Percentiles rank a stretch among this genome's conserved stretches.
Conservation (phyloP, 2,888 invertebrate species). For the Caprella mutica region DNA sequence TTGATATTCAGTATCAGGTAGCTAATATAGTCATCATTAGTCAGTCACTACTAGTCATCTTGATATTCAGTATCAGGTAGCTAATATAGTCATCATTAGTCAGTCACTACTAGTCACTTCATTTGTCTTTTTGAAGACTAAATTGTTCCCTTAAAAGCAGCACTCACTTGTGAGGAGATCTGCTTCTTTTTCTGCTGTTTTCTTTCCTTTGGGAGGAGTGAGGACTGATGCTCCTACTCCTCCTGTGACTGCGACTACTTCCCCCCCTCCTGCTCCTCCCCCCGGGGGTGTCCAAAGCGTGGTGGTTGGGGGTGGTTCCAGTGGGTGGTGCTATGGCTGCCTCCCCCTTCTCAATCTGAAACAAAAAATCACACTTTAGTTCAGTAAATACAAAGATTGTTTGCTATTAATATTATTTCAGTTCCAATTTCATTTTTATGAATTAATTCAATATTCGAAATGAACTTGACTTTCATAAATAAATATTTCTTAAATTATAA, state of each 20-base stretch:
- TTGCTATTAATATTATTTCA: no score
- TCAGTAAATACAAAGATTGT: no score
- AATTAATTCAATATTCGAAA: no score
- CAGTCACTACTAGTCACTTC: no score
- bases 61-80: neutral
- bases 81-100: no score
- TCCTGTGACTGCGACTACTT: constrained; percentile 14
- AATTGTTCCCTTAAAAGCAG: neutral
- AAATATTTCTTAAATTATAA: neutral
- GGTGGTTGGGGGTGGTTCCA: neutral
- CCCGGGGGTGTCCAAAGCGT: neutral
- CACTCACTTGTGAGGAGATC: constrained; percentile 32
- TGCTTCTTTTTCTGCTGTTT: no score
- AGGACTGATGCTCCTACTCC: constrained; percentile 20
- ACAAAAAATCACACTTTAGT: neutral
- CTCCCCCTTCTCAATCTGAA: constrained; percentile 26
- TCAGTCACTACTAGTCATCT: no score
- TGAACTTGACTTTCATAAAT: no score
- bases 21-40: no score
- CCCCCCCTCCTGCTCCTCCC: constrained; percentile 18
- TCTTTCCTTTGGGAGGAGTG: constrained; percentile 18
- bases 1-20: no score
- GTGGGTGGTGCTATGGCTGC: constrained; percentile 4
- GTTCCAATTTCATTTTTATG: no score
- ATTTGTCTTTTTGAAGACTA: no score